Evolutionary conservation across 1,140 invertebrate species (phyloP), one percentile per base, ranked within the genome.

Genomic region (Drosophila leontia): DNA sequence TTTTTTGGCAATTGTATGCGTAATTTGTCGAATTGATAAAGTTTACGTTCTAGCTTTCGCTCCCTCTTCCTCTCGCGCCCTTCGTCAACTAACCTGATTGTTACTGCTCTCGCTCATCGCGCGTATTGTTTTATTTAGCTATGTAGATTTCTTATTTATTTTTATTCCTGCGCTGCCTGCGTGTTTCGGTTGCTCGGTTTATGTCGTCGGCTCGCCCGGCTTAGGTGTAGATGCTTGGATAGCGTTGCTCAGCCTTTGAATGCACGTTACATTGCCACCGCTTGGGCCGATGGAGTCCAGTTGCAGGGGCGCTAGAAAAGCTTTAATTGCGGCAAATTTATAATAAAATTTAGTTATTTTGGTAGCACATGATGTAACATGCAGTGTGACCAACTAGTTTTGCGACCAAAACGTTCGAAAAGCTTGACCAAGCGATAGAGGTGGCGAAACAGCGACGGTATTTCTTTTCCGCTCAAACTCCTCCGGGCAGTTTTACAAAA

Each of bases 81-180:
- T 39, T 39, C 8, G 17, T 50, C 65, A 69, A 69, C 65, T 69
- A 90, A 90, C 85, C 85, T 90, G 85, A 82, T 90, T 90, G 59
- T 78, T 90, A 79, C 57, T 42, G 42, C 78, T 90, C 65, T 91
- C 85, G 85, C 78, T 90, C 85, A 90, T 90, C 72, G 53, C 53
- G 35, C 53, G 70, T 86, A 71, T 75, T 75, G 65, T 68, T 69
- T 78, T 78, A 56, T 64, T 55, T 56, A 26, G 53, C 53, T 39
- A 29, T 29, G 26, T 29, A 56, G 37, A 72, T 71, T 71, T 56
- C 23, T 34, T 65, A 62, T 62, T 65, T 77, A n/a, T 58, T 47
- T 78, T 77, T 69, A 55, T 55, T 51, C 19, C 19, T 39, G 19
- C 53, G 35, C 53, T 56, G 53, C 35, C 53, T 56, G 53, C 53